Percentiles rank a stretch among this genome's conserved stretches.
These are phyloP conservation scores for Crotophaga sulcirostris DNA, from an alignment of 2,113 vertebrate species.

Conservation along the genomic window DNA sequence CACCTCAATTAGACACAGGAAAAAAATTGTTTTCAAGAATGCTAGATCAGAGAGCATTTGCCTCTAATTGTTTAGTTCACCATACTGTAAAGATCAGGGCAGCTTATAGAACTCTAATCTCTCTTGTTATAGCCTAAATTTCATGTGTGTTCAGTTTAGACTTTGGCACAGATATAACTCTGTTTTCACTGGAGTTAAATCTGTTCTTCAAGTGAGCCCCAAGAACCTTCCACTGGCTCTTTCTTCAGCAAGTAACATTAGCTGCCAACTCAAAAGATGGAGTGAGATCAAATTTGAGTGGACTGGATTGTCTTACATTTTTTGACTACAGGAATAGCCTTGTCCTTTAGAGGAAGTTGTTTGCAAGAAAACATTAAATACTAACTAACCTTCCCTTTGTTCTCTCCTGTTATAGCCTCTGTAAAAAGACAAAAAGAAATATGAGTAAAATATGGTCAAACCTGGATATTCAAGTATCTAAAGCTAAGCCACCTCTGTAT, in stretches of 20 bases:
- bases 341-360: neutral
- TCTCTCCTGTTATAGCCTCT: neutral
- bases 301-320: neutral
- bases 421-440: neutral
- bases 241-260: neutral
- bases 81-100: neutral
- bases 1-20: neutral
- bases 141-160: neutral
- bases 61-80: neutral
- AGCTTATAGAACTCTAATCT: neutral
- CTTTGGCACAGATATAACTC: neutral
- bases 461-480: neutral
- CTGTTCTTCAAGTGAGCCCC: neutral
- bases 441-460: neutral
- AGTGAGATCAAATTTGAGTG: neutral
- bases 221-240: neutral
- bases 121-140: neutral
- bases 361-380: neutral
- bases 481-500: neutral
- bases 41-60: neutral
- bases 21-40: neutral
- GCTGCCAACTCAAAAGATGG: neutral
- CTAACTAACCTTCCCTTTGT: neutral
- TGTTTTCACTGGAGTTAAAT: neutral
- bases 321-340: neutral